Conservation (phyloP, 2,888 invertebrate species). For the Molanna angustata region DNA sequence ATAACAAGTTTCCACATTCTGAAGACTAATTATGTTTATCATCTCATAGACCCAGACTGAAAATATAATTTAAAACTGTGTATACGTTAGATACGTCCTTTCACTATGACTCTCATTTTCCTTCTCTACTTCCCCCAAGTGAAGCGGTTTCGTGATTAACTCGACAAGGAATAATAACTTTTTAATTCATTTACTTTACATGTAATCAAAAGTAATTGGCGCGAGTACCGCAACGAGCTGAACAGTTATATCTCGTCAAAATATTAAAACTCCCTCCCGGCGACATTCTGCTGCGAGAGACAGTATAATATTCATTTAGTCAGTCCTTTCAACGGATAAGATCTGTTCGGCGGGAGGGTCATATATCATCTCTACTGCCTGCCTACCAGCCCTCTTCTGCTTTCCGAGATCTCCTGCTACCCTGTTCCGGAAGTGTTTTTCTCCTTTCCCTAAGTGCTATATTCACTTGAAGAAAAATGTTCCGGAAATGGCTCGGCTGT, state of each 20-base stretch:
- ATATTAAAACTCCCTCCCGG: background rate
- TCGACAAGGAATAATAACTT: too few species aligned
- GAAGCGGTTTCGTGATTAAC: too few species aligned
- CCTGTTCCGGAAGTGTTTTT: conserved; percentile 27
- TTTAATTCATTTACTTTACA: too few species aligned
- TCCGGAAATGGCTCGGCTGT: conserved; percentile 19
- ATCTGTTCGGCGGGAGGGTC: background rate
- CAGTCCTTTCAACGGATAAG: conserved; percentile 5
- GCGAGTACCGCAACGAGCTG: too few species aligned
- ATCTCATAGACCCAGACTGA: too few species aligned
- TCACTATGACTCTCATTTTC: too few species aligned
- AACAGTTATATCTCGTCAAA: background rate
- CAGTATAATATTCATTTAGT: conserved; percentile 11
- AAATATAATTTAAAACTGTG: too few species aligned
- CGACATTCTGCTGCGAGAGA: conserved; percentile 7
- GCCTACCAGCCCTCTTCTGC: conserved; percentile 6
- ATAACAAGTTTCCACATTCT: too few species aligned
- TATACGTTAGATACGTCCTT: too few species aligned
- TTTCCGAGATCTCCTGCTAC: conserved; percentile 22
- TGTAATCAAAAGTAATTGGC: too few species aligned
- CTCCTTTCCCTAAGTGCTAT: conserved; percentile 22
- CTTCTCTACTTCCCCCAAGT: too few species aligned
- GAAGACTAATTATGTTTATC: too few species aligned
- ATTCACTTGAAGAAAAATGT: conserved; percentile 20
- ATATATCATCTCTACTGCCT: conserved; percentile 15